These are phyloP conservation scores for Tapera naevia DNA, from an alignment of 2,797 vertebrate species.

Conservation along the genomic window DNA sequence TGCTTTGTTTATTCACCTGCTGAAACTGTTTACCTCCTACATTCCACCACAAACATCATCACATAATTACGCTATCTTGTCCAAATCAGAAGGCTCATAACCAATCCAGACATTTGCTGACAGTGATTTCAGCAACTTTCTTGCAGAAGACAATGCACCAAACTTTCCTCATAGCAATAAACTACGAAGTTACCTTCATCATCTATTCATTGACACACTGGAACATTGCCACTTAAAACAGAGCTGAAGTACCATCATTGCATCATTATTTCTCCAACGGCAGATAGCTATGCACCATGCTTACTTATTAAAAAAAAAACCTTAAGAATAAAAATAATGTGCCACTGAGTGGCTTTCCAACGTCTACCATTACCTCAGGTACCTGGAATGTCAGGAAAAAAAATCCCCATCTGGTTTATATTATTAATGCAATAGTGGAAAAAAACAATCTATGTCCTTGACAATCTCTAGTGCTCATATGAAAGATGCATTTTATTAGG, in stretches of 20 bases:
- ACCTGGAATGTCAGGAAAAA: slow-evolving; percentile 84
- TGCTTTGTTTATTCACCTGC: slow-evolving; percentile 68
- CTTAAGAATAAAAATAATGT: slow-evolving; percentile 69
- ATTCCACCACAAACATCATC: slow-evolving; percentile 57
- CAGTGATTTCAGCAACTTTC: slow-evolving; percentile 45
- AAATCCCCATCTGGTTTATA: slow-evolving; percentile 87
- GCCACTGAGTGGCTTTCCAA: slow-evolving; percentile 74
- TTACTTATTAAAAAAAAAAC: slow-evolving; percentile 52
- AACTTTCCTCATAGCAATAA: slow-evolving; percentile 41
- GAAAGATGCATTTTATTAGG: slow-evolving; percentile 82
- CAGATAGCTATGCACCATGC: slow-evolving; percentile 12
- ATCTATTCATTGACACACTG: slow-evolving; percentile 53
- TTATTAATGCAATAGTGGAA: slow-evolving; percentile 87
- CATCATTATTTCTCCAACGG: slow-evolving; percentile 18
- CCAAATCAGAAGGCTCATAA: slow-evolving; percentile 36
- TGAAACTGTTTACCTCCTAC: slow-evolving; percentile 66
- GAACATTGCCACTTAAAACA: slow-evolving; percentile 60
- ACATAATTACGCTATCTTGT: slow-evolving; percentile 37
- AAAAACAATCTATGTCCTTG: slow-evolving; percentile 78
- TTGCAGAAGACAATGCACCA: slow-evolving; percentile 30
- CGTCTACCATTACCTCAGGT: slow-evolving; percentile 87
- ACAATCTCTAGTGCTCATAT: slow-evolving; percentile 80
- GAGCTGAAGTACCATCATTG: slow-evolving; percentile 34
- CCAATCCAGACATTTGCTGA: slow-evolving; percentile 26
- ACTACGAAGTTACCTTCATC: slow-evolving; percentile 45